Base-by-base conservation (phyloP, 2,113 vertebrate genomes). In the Podilymbus podiceps region DNA sequence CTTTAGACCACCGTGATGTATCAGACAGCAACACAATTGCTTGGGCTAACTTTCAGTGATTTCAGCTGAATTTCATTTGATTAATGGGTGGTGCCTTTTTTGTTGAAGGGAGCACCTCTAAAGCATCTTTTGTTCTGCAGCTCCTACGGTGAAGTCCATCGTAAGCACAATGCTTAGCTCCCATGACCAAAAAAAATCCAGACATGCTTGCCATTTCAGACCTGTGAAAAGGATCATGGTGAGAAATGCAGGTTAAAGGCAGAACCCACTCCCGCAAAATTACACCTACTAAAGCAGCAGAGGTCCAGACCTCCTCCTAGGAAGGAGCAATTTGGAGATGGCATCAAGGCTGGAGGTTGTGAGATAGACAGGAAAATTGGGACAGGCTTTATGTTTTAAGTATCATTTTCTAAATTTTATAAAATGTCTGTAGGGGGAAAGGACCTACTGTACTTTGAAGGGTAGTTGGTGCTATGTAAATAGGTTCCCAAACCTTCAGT, bases 391-490 rank as follows among this genome's bases (percentile, higher is more conserved):
- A 17, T 68, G 49, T 74, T 94, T 91, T 92, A 74, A 85, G 64
- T 40, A 35, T 68, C 2, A 40, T 85, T 93, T 93, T 94, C 85
- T 62, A 53, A 82, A 96, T 85, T 93, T 93, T 94, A 82, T 62
- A 53, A 82, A 96, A 79, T 79, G 72, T 50, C 78, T 77, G 47
- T 42, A 49, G 38, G 46, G 81, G 42, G 13, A 83, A 94, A 95
- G 77, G 74, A 88, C 56, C 69, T 47, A 14, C 49, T 94, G 91
- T 93, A 82, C 93, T 94, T 93, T 72, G 27, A 75, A 67, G 56
- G 0, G 0, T 56, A 92, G 56, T 16, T 71, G 50, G 47, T 80
- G 78, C 59, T 74, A 67, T 55, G 89, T 81, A 92, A 95, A 92
- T n/a, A 76, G 83, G 63, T 55, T 86, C 67, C 58, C 31, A 76